Conservation (phyloP, 2,113 vertebrate species). For the Cervus canadensis region DNA sequence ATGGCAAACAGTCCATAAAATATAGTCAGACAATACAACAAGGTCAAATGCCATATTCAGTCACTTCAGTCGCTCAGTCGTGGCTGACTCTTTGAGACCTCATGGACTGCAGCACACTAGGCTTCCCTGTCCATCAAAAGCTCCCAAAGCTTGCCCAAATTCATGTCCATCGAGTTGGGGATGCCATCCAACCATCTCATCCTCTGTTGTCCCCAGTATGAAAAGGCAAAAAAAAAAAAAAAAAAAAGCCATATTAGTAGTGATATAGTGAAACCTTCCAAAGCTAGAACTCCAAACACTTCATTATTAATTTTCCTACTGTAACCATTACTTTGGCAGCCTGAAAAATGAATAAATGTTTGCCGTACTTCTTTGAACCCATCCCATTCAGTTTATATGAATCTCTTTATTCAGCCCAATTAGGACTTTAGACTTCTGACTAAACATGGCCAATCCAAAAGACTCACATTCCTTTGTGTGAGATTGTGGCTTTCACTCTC, state of each 20-base stretch:
- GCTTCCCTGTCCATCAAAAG: neutral
- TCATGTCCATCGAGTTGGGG: neutral
- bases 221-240: neutral
- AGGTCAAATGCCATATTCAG: neutral
- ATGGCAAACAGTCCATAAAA: neutral
- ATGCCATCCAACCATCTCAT: neutral
- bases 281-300: neutral
- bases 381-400: neutral
- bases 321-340: neutral
- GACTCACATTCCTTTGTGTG: neutral
- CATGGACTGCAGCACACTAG: neutral
- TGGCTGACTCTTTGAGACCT: neutral
- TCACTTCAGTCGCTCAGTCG: accelerated
- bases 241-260: neutral
- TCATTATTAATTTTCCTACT: neutral
- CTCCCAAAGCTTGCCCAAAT: neutral
- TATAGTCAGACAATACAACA: neutral
- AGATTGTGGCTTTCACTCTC: neutral
- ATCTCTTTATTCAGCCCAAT: neutral
- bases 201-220: neutral
- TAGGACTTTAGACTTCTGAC: neutral
- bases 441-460: neutral
- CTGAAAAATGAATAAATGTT: neutral
- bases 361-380: neutral
- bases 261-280: neutral